phyloP scores from a whole-genome alignment of 2,113 vertebrate species.

The Melierax canorus region DNA sequence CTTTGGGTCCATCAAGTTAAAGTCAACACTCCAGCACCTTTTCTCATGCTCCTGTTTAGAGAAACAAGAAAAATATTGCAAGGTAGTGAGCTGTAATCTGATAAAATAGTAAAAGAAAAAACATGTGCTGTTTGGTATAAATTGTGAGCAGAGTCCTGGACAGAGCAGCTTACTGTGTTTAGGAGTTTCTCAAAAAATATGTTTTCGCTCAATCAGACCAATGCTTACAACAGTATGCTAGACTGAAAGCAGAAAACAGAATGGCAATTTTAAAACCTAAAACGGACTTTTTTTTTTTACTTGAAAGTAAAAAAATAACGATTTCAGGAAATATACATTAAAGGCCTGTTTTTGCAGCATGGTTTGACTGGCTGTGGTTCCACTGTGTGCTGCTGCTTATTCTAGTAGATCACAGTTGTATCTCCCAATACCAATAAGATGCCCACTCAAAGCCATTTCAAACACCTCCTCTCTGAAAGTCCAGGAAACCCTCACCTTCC shows the following conservation, averaged over 20 bases:
- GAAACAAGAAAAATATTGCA: conserved; percentile 35
- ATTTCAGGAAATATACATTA: neutral
- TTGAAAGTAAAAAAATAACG: neutral
- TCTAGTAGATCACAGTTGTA: neutral
- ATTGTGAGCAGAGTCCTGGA: neutral
- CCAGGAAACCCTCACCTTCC: neutral
- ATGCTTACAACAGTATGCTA: neutral
- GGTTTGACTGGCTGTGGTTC: neutral
- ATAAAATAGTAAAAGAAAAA: neutral
- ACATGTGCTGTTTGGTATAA: neutral
- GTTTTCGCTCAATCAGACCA: neutral
- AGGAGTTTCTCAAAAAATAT: neutral
- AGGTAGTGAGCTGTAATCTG: neutral
- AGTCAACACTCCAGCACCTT: conserved; percentile 98
- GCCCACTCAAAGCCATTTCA: neutral
- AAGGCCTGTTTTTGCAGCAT: neutral
- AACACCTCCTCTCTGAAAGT: neutral
- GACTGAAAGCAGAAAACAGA: neutral
- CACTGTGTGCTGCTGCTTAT: neutral
- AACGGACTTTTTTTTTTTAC: neutral
- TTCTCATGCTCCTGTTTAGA: conserved; percentile 93
- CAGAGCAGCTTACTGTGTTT: neutral
- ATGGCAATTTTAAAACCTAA: neutral
- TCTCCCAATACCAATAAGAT: neutral
- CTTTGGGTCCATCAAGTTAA: conserved; percentile 99